phyloP scores from a whole-genome alignment of 2,797 vertebrate species.

The Rhynchotus rufescens region DNA sequence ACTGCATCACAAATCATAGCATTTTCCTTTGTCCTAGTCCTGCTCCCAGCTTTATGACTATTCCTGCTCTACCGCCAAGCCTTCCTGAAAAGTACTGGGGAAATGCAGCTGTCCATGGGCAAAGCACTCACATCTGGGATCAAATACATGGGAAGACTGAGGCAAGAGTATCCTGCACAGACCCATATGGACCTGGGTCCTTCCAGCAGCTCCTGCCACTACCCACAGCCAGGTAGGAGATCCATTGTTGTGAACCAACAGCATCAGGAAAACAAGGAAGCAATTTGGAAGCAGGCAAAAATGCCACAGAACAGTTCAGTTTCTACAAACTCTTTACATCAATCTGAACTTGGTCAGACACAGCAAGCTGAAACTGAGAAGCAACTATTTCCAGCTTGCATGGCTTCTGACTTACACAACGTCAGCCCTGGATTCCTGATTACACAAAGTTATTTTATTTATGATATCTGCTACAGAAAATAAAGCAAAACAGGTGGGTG shows the following conservation, averaged over 20 bases:
- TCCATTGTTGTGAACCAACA: rapidly evolving
- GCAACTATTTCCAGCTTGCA: background rate
- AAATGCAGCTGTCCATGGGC: rapidly evolving
- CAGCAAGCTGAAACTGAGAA: background rate
- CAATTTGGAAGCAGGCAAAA: background rate
- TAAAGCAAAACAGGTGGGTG: constrained; percentile 58
- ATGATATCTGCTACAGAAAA: background rate
- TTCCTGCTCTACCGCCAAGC: background rate
- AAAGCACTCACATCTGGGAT: background rate
- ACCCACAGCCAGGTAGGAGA: background rate
- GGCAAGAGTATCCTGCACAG: rapidly evolving
- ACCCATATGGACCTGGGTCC: background rate
- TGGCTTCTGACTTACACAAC: background rate
- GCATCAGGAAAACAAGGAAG: background rate
- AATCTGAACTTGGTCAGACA: background rate
- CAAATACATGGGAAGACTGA: background rate
- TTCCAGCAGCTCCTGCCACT: background rate
- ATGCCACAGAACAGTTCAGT: background rate
- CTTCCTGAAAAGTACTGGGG: background rate
- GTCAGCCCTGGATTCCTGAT: background rate
- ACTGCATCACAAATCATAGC: background rate
- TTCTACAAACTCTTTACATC: background rate
- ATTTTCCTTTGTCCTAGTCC: background rate
- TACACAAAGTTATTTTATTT: constrained; percentile 46
- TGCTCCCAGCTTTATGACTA: background rate